phyloP scores from a whole-genome alignment of 1,140 invertebrate genomes.

The Anastatus disparis region DNA sequence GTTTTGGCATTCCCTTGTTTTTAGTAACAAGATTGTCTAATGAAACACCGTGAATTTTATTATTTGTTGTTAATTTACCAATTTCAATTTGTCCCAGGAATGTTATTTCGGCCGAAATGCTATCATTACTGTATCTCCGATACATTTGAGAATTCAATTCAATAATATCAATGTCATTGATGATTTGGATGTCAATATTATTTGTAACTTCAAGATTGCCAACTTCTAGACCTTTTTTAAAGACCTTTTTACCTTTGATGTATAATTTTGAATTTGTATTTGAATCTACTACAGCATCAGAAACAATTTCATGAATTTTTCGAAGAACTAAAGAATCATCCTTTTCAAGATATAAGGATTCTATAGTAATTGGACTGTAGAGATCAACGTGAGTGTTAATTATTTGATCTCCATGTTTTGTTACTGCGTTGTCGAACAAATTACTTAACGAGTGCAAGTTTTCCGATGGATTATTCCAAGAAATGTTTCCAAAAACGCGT shows the following conservation, averaged over 20 bases:
- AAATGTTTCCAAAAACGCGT: slow-evolving; percentile 39
- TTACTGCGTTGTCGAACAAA: slow-evolving; percentile 49
- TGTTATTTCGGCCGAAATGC: slow-evolving; percentile 39
- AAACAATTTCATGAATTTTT: slow-evolving; percentile 44
- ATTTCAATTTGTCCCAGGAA: slow-evolving; percentile 44
- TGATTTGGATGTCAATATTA: slow-evolving; percentile 37
- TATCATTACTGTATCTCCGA: slow-evolving; percentile 44
- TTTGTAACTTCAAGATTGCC: slow-evolving; percentile 31
- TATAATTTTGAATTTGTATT: slow-evolving; percentile 11
- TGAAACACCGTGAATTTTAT: slow-evolving; percentile 42
- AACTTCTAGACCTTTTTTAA: slow-evolving; percentile 41
- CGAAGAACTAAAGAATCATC: background rate
- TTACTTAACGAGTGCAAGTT: slow-evolving; percentile 26
- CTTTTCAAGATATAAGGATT: background rate
- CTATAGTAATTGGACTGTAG: background rate
- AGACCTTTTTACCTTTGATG: slow-evolving; percentile 48
- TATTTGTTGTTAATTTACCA: slow-evolving; percentile 41
- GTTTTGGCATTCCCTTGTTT: slow-evolving; percentile 44
- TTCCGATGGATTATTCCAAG: slow-evolving; percentile 36
- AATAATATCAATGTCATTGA: slow-evolving; percentile 49
- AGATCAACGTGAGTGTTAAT: slow-evolving; percentile 33
- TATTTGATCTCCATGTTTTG: slow-evolving; percentile 45
- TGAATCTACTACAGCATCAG: slow-evolving; percentile 45
- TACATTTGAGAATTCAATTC: slow-evolving; percentile 47
- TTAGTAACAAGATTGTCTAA: slow-evolving; percentile 24